Evolutionary conservation across 2,113 vertebrate genomes (phyloP).

Genomic region (Psophia crepitans): DNA sequence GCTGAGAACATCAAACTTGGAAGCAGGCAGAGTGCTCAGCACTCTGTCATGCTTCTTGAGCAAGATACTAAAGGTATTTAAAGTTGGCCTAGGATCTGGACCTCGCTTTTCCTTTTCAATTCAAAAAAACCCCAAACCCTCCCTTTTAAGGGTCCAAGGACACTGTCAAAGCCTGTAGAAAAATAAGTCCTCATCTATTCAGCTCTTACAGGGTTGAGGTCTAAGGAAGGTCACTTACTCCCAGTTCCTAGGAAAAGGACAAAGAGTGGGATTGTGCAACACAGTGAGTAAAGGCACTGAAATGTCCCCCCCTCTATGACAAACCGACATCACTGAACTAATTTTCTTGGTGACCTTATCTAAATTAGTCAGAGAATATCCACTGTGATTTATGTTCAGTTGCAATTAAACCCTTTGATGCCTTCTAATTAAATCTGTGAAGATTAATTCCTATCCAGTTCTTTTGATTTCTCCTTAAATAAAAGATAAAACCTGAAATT

Average conservation of each 20-base stretch:
- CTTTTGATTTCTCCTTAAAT: constrained; percentile 70
- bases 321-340: constrained; percentile 64
- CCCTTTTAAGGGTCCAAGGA: neutral
- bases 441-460: constrained; percentile 73
- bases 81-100: neutral
- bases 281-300: neutral
- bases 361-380: constrained; percentile 76
- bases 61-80: neutral
- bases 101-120: neutral
- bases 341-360: constrained; percentile 80
- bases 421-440: constrained; percentile 76
- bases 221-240: neutral
- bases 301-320: constrained; percentile 37
- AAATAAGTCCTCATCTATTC: neutral
- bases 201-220: neutral
- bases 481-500: constrained; percentile 73
- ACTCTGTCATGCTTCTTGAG: neutral
- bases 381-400: constrained; percentile 70
- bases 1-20: neutral
- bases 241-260: neutral
- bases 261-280: neutral
- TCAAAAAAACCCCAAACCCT: neutral
- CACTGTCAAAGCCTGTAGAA: neutral
- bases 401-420: constrained; percentile 76
- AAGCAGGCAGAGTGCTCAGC: neutral